Evolutionary conservation across 1,140 invertebrate genomes (phyloP).

Genomic region (Drosophila busckii): DNA sequence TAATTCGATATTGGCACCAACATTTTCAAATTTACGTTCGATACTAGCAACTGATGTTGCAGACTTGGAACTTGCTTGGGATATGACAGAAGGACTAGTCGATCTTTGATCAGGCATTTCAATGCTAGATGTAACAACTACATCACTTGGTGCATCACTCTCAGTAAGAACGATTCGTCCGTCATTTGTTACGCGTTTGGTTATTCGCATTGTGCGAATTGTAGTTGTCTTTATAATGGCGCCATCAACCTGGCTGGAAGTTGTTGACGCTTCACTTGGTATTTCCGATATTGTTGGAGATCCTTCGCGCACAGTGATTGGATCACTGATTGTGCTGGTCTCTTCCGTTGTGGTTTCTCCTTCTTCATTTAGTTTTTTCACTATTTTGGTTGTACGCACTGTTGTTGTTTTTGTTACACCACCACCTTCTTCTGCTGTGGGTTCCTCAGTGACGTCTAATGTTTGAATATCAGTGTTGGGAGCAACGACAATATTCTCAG

Average conservation of each 20-base stretch:
- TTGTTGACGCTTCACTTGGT: constrained; percentile 62
- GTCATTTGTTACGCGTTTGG: constrained; percentile 68
- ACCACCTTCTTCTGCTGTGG: constrained; percentile 19
- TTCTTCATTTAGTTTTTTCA: constrained; percentile 61
- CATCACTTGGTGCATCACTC: constrained; percentile 58
- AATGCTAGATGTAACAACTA: constrained; percentile 70
- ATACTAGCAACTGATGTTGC: constrained; percentile 36
- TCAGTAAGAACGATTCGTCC: constrained; percentile 70
- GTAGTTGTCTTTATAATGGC: constrained; percentile 77
- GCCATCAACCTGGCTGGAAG: constrained; percentile 72
- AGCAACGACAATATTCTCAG: constrained; percentile 6
- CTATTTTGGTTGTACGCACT: constrained; percentile 65
- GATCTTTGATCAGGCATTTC: constrained; percentile 70
- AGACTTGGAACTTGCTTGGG: constrained; percentile 11
- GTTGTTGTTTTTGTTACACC: constrained; percentile 74
- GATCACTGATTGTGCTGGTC: constrained; percentile 53
- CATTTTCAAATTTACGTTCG: constrained; percentile 32
- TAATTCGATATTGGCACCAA: constrained; percentile 45
- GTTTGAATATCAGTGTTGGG: constrained; percentile 3
- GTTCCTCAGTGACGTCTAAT: constrained; percentile 12
- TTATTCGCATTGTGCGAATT: constrained; percentile 73
- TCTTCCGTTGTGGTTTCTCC: constrained; percentile 60
- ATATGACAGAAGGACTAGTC: constrained; percentile 43
- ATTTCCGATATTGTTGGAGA: constrained; percentile 60
- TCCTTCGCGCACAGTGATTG: constrained; percentile 50